Evolutionary conservation across 2,888 invertebrate genomes (phyloP).

Genomic region (Lacanobia wlatinum): DNA sequence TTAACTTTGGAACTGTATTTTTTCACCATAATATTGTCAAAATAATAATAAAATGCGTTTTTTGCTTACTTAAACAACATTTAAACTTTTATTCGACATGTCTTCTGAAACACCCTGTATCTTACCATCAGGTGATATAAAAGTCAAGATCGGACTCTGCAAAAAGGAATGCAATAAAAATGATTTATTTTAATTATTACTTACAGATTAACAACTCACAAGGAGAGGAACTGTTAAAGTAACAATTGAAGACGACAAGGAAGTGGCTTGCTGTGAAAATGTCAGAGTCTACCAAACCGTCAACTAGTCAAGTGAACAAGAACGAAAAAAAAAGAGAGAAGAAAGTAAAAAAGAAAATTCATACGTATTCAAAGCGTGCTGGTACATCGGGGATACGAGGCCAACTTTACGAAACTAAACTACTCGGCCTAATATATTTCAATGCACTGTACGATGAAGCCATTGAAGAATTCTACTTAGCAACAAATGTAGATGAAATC

Average conservation of each 20-base stretch:
- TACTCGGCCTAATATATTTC: conserved; percentile 6
- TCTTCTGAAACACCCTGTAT: too few species aligned
- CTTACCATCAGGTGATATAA: too few species aligned
- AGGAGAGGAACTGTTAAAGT: background rate
- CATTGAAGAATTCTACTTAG: conserved; percentile 6
- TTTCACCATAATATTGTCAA: too few species aligned
- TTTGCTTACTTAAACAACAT: too few species aligned
- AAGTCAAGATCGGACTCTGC: too few species aligned
- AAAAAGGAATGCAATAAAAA: too few species aligned
- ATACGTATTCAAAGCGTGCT: conserved; percentile 3
- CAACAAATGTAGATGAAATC: background rate
- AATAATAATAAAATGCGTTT: too few species aligned
- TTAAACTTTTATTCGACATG: too few species aligned
- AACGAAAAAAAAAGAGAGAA: background rate
- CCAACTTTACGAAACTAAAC: conserved; percentile 4
- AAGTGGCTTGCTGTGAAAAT: background rate
- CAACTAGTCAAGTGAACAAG: background rate
- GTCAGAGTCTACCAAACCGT: background rate
- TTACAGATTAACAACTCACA: conserved; percentile 2
- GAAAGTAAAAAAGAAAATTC: background rate
- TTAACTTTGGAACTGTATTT: too few species aligned
- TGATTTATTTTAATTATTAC: background rate
- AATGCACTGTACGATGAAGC: background rate
- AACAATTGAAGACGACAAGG: background rate
- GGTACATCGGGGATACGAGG: conserved; percentile 7